Evolutionary conservation across 2,113 vertebrate genomes (phyloP).

Genomic region (Gymnorhina tibicen): DNA sequence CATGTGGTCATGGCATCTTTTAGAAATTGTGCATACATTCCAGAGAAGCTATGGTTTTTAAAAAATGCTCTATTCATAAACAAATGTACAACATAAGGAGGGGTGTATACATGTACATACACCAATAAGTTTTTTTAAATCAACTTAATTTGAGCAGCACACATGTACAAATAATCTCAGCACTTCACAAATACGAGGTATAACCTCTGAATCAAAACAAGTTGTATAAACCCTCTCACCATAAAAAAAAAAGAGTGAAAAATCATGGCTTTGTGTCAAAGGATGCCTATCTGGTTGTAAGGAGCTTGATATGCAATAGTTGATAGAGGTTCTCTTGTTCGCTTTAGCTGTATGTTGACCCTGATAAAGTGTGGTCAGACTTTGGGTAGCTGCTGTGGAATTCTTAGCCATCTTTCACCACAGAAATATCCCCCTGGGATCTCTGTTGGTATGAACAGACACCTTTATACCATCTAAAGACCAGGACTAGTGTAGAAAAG

Average conservation of each 20-base stretch:
- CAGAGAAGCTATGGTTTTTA: neutral
- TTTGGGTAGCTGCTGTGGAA: neutral
- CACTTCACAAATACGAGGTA: neutral
- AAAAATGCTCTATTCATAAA: neutral
- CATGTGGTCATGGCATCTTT: neutral
- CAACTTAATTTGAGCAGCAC: neutral
- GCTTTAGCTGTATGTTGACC: neutral
- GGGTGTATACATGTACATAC: neutral
- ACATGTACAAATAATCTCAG: neutral
- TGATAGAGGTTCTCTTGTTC: neutral
- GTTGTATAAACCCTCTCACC: neutral
- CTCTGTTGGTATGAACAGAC: neutral
- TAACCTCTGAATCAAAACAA: neutral
- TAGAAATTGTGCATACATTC: neutral
- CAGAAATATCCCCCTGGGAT: neutral
- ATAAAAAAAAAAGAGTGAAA: neutral
- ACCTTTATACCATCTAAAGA: neutral
- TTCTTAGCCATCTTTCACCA: neutral
- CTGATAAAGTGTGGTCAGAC: neutral
- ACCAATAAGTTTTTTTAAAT: neutral
- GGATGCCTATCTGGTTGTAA: neutral
- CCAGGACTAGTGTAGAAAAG: neutral
- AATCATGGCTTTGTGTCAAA: neutral
- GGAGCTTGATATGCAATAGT: neutral
- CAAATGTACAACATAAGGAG: neutral